Conservation (phyloP, 2,888 invertebrate species). For the Azorinus chamasolen region DNA sequence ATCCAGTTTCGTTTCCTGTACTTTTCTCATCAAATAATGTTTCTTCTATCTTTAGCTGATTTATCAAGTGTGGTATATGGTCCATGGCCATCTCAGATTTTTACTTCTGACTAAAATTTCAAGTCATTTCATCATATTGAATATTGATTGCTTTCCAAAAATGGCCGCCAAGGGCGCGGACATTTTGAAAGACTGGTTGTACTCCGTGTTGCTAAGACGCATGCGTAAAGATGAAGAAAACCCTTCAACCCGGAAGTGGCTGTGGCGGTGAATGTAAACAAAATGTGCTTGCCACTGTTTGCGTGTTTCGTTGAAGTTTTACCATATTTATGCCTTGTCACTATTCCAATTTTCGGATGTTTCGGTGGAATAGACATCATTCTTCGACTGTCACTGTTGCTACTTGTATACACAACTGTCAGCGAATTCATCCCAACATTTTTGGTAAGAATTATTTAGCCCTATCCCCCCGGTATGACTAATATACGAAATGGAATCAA, state of each 20-base stretch:
- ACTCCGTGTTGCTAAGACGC: no score
- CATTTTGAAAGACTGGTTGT: constrained; percentile 35
- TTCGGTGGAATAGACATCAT: constrained; percentile 77
- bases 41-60: background rate
- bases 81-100: no score
- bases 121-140: background rate
- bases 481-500: no score
- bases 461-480: no score
- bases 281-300: constrained; percentile 71
- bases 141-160: constrained; percentile 1
- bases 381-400: constrained; percentile 72
- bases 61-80: no score
- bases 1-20: constrained; percentile 44
- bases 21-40: background rate
- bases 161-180: constrained; percentile 37
- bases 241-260: constrained; percentile 3
- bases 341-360: constrained; percentile 77
- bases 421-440: constrained; percentile 70
- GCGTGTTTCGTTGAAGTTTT: constrained; percentile 73
- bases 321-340: constrained; percentile 76
- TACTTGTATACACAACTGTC: constrained; percentile 70
- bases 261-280: constrained; percentile 21
- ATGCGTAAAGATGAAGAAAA: background rate
- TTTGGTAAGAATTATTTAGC: no score
- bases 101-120: no score